Evolutionary conservation across 1,140 invertebrate genomes (phyloP), one percentile per base, ranked within the genome.

Genomic region (Magallana angulata): DNA sequence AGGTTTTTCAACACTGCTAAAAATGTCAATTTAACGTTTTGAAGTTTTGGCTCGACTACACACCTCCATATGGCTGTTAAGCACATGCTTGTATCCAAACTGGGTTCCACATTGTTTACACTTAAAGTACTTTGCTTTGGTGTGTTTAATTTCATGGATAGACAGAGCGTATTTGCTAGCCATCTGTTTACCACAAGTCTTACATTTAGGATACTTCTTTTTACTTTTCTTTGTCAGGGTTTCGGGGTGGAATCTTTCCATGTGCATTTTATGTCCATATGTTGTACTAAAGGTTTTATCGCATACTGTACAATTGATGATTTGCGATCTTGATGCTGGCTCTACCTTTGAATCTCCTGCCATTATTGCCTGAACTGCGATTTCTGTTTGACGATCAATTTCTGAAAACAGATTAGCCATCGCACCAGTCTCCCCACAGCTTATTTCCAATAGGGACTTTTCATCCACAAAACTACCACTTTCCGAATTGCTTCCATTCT

Each of bases 121-220:
- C 68, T 76, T 76, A 36, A 36, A 76, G 9, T 18, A 18, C 68
- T 30, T 76, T 30, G 24, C 24, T 76, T 24, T 24, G 30, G 68
- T 76, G 14, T 76, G 68, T 30, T 76, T 76, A 24, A 76, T 76
- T 76, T 76, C 68, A 76, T 76, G 68, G 12, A 76, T 76, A 30
- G 18, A 30, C 18, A 76, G 68, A 76, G 68, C 68, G 36, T 76
- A 76, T 12, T 76, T 76, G 68, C 68, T 76, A 11, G 68, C 68
- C 68, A 76, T 76, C 68, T 76, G 68, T 76, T 76, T 76, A 4
- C 68, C 68, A 76, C 68, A 76, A 12, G 36, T 76, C 24, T 76
- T 76, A 30, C 68, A 76, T 7, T 76, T 76, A 4, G 68, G 68
- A 30, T 30, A 76, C 24, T 76, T 24, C 8, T 76, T 12, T 12